Evolutionary conservation across 2,113 vertebrate species (phyloP), one percentile per base, ranked within the genome.

Genomic region (Eptatretus burgeri): DNA sequence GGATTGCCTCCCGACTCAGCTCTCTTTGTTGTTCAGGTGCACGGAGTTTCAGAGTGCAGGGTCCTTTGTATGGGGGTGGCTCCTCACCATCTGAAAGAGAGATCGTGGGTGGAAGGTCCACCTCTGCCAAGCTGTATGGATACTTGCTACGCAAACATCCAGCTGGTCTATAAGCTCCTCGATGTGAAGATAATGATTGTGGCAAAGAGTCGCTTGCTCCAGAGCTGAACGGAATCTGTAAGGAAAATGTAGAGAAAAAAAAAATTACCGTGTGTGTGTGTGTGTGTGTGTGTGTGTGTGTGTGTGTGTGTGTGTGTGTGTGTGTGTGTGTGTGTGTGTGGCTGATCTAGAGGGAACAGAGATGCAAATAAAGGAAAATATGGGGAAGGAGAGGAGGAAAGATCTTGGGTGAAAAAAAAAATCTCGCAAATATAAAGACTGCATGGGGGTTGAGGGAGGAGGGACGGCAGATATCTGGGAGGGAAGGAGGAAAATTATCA

Each of bases 21-120:
- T 96, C 91, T 78, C 89, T 82, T 75, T 96, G 91, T 73, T 96
- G 91, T 68, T 96, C 88, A 0, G 86, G 84, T 76, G 89, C 84
- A 11, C 91, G 78, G 63, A 96, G 84, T 73, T 93, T 86, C 67
- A 96, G 76, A 2, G 81, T 82, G 70, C 91, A 93, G 1, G 83
- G 83, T 9, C 91, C 88, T 73, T 94, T 83, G 75, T 96, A 96
- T 0, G 87, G 91, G 0, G 85, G 88, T 0, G 84, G 85, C 72
- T 95, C 91, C 68, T 95, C 91, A 4, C 91, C 91, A 0, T 96
- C 91, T 0, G 87, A 93, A 66, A 96, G 79, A 14, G 87, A 88
- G 74, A 96, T 96, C 70, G 85, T 95, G 2, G 91, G 91, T 62
- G 91, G 91, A 68, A 96, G 81, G 78, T 95, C 84, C 4, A 96